Base-by-base conservation (phyloP, 2,113 vertebrate species). In the Paramormyrops kingsleyae region DNA sequence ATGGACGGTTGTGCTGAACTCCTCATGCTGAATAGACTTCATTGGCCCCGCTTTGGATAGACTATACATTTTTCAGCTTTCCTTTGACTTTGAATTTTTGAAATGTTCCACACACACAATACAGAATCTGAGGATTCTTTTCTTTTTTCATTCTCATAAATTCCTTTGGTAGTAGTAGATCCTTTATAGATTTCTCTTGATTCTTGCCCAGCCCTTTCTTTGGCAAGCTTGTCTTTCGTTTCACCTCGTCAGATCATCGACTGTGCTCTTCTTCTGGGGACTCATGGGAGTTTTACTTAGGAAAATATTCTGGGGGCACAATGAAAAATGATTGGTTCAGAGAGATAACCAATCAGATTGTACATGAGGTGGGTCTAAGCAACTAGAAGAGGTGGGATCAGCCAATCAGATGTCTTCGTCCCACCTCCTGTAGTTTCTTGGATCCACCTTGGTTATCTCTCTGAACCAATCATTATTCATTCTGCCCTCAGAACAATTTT, bases 31-130 rank as follows among this genome's bases (percentile, higher is more conserved):
- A 66, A 31, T 39, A 42, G 42, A 59, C 56, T n/a, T 66, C 35
- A 19, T 70, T 59, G 59, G 87, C 53, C 87, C 53, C 0, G 46
- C 44, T 42, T 35, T 66, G 12, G 35, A 62, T 59, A 46, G 1
- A 31, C 31, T 12, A 15, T 66, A 27, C 39, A 88, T 35, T 66
- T 39, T 13, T 35, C 87, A 88, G 17, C 13, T 52, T 66, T 88
- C 56, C 31, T 70, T 44, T 44, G 56, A n/a, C 27, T 19, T 66
- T 62, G 39, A 66, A 46, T 62, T 47, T 19, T 42, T n/a, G 21
- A 88, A 66, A 13, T 62, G 87, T 62, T 88, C 87, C 24, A 88
- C 13, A 52, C 87, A 88, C 53, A 66, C 39, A 66, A 88, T 44
- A 6, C 50, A 70, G n/a, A 88, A 66, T 84, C 44, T n/a, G 83